These are phyloP conservation scores for Luidia sarsii DNA, from an alignment of 53 echinoderm and acorn worm species.

Conservation along the genomic window DNA sequence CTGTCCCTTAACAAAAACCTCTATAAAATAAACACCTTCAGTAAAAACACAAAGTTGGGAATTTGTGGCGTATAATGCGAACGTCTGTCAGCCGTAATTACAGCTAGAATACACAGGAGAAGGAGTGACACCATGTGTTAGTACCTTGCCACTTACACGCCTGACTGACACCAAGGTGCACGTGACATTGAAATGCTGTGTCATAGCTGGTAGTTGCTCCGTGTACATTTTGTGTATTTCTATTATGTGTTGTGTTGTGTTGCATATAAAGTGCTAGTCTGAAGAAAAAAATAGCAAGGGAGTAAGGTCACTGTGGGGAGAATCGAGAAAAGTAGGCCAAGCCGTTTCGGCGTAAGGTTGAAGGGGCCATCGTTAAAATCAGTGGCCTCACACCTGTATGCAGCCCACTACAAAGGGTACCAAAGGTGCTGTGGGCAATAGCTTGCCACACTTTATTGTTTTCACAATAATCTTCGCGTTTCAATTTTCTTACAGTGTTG, in stretches of 20 bases:
- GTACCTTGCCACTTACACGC: constrained; percentile 13
- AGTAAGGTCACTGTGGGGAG: constrained; percentile 2
- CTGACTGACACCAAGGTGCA: constrained; percentile 45
- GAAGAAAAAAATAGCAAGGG: constrained; percentile 9
- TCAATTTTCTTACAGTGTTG: too few relatives aligned
- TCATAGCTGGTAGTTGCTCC: background rate
- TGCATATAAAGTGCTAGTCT: background rate
- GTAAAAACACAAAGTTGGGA: constrained; percentile 37
- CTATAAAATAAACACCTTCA: constrained; percentile 56
- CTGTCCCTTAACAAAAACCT: constrained; percentile 41
- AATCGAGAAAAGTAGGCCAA: constrained; percentile 29
- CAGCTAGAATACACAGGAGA: constrained; percentile 29
- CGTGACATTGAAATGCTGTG: constrained; percentile 21
- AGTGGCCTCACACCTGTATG: too few relatives aligned
- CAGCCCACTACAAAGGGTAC: too few relatives aligned
- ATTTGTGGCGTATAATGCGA: constrained; percentile 13
- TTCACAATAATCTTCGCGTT: too few relatives aligned
- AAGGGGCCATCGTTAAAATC: too few relatives aligned
- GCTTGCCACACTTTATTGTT: too few relatives aligned
- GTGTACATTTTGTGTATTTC: too few relatives aligned
- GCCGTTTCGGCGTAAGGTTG: background rate
- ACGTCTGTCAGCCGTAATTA: constrained; percentile 48
- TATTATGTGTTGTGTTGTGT: too few relatives aligned
- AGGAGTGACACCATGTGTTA: constrained; percentile 26
- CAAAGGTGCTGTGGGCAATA: background rate